Evolutionary conservation across 2,113 vertebrate genomes (phyloP), one percentile per base, ranked within the genome.

Genomic region (Mola mola): DNA sequence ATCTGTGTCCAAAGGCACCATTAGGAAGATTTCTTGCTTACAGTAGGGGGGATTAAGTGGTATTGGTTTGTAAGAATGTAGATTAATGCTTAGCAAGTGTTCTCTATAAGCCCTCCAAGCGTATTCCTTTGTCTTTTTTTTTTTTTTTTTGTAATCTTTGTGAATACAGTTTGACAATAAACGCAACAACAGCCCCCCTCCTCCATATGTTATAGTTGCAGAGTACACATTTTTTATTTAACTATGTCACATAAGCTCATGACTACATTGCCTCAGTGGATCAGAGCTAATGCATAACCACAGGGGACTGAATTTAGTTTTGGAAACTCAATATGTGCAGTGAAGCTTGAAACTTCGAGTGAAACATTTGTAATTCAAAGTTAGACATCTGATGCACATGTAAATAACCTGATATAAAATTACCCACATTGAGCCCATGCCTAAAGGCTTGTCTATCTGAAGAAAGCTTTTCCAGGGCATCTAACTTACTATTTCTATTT

Each of bases 41-140:
- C 65, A 73, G 51, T 63, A 38, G 44, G 19, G 48, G n/a, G 61
- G 67, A 67, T 79, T 72, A 79, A 62, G 61, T 66, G 24, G 31
- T 62, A 37, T 53, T 64, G 64, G 50, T 64, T 78, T 77, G 67
- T 44, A 50, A 37, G 62, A 70, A 53, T 82, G 55, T 60, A 60
- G 65, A 71, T 79, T 53, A 75, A 74, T 77, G 61, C 10, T 49
- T 22, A 41, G 25, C 52, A 58, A 71, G 44, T 55, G 36, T 38
- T 37, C 22, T 66, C 43, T 62, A 42, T 22, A 25, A 72, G 57
- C 28, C 49, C 48, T 65, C 24, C 7, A 24, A 36, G 46, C 61
- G 25, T 29, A 22, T 37, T 72, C 50, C 49, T 40, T 40, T 40
- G 4, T n/a, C n/a, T n/a, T n/a, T 40, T 17, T 40, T 2, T 33